Percentiles rank a stretch among this genome's conserved stretches.
Conservation (phyloP, 2,888 invertebrate species). For the Thereva nobilitata region DNA sequence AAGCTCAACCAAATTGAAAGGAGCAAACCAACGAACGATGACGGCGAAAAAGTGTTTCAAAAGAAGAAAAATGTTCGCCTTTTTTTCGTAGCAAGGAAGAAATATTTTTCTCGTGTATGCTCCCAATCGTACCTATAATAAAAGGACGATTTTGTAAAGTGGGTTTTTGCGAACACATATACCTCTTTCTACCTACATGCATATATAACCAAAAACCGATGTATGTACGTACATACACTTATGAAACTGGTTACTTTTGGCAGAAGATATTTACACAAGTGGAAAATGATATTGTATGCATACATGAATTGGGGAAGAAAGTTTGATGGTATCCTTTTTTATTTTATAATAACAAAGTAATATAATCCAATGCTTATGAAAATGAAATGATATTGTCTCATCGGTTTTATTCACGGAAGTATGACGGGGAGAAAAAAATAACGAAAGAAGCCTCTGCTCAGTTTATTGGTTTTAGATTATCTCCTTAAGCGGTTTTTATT, state of each 20-base stretch:
- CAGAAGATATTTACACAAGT: constrained; percentile 20
- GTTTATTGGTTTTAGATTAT: constrained; percentile 41
- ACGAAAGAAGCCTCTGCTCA: background rate
- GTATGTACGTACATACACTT: too few species aligned
- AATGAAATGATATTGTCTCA: constrained; percentile 38
- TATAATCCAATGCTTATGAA: constrained; percentile 39
- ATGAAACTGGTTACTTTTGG: too few species aligned
- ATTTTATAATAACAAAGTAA: constrained; percentile 36
- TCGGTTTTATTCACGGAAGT: constrained; percentile 7
- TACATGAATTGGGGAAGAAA: constrained; percentile 1
- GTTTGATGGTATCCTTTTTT: constrained; percentile 23
- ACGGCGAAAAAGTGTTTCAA: background rate
- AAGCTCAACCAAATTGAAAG: constrained; percentile 24
- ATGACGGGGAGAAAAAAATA: too few species aligned
- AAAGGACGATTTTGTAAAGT: constrained; percentile 28
- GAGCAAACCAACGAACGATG: background rate
- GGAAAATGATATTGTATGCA: constrained; percentile 23
- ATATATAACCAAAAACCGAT: background rate
- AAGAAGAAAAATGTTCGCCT: constrained; percentile 6
- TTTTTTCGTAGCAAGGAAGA: constrained; percentile 6
- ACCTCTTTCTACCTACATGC: constrained; percentile 3
- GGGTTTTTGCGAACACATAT: constrained; percentile 11
- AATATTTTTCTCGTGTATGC: background rate
- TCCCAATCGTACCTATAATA: constrained; percentile 4
- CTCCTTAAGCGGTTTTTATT: constrained; percentile 23